Evolutionary conservation across 2,888 invertebrate species (phyloP).

Genomic region (Sepiola atlantica): DNA sequence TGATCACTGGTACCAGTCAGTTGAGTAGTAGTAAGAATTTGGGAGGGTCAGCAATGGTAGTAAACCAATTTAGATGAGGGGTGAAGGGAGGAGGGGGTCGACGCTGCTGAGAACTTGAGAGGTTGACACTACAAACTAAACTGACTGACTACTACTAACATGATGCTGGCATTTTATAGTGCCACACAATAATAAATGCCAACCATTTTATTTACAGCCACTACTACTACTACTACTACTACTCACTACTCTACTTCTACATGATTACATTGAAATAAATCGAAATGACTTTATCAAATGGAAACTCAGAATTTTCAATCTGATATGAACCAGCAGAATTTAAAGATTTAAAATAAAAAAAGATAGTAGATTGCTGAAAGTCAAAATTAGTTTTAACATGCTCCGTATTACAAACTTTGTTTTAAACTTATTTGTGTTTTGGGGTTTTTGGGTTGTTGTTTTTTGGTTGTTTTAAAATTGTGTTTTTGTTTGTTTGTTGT

Average conservation of each 20-base stretch:
- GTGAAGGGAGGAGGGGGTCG: too few species aligned
- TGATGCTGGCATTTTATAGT: neutral
- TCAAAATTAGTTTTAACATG: neutral
- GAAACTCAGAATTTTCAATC: neutral
- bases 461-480: too few species aligned
- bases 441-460: too few species aligned
- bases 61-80: neutral
- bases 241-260: neutral
- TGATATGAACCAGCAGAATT: neutral
- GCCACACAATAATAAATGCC: conserved; percentile 32
- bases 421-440: neutral
- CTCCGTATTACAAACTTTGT: neutral
- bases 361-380: neutral
- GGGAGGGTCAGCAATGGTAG: neutral
- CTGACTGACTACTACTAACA: conserved; percentile 18
- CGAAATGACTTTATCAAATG: neutral
- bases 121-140: neutral
- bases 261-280: neutral
- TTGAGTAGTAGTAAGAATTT: neutral
- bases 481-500: too few species aligned
- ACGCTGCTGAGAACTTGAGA: neutral
- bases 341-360: neutral
- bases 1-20: neutral
- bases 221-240: neutral
- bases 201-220: conserved; percentile 16